Evolutionary conservation across 2,797 vertebrate genomes (phyloP).

Genomic region (Oreochromis grahami): DNA sequence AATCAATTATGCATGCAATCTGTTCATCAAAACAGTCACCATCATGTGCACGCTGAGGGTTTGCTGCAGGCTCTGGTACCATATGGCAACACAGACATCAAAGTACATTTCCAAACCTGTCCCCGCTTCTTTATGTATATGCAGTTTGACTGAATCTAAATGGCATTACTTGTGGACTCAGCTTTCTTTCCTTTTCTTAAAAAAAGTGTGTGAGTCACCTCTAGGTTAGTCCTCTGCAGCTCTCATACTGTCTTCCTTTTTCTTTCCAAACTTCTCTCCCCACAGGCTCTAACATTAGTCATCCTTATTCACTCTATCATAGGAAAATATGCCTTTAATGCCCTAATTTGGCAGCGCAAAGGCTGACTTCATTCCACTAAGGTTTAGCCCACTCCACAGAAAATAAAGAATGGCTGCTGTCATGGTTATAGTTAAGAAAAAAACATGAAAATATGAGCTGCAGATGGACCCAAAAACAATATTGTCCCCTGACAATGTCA

Average conservation of each 20-base stretch:
- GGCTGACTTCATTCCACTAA: neutral
- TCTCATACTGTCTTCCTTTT: conserved; percentile 19
- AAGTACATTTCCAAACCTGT: conserved; percentile 29
- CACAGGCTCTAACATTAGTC: conserved; percentile 38
- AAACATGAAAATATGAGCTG: neutral
- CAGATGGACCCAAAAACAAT: conserved; percentile 10
- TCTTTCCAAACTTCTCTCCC: conserved; percentile 36
- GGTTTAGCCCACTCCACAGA: neutral
- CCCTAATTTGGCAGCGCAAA: neutral
- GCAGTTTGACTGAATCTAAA: conserved; percentile 9
- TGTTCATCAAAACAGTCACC: conserved; percentile 28
- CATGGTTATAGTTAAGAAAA: neutral
- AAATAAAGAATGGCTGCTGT: neutral
- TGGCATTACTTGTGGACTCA: neutral
- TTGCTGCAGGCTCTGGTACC: conserved; percentile 25
- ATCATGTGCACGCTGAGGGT: neutral
- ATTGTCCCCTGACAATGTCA: conserved; percentile 13
- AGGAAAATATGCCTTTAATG: conserved; percentile 38
- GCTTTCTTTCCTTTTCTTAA: neutral
- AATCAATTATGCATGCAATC: conserved; percentile 48
- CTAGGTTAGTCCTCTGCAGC: neutral
- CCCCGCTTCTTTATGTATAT: conserved; percentile 26
- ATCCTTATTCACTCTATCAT: conserved; percentile 17
- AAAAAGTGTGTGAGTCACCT: conserved; percentile 27
- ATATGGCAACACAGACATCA: conserved; percentile 37